Percentiles rank a stretch among this genome's conserved stretches.
Evolutionary conservation across 2,797 vertebrate genomes (phyloP).

Genomic region (Acrossocheilus fasciatus): DNA sequence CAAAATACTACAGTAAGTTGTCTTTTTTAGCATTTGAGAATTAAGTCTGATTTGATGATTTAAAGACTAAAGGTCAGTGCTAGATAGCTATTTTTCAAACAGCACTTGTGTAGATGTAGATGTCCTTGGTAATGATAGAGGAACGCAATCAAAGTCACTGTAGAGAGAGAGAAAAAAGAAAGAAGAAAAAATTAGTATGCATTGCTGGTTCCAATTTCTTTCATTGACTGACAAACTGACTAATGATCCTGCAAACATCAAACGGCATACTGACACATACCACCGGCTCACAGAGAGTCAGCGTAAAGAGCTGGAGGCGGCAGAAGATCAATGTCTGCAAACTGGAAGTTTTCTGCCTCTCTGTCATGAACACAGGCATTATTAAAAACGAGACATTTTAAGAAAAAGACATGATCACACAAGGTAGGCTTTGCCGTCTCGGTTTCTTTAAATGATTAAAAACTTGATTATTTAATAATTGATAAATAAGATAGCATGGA

Average conservation of each 20-base stretch:
- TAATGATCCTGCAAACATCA: too few species aligned
- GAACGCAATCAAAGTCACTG: neutral
- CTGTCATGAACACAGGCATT: slow-evolving; percentile 61
- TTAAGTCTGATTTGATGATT: too few species aligned
- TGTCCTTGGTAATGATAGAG: neutral
- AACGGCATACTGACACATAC: neutral
- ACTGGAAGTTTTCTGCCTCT: slow-evolving; percentile 73
- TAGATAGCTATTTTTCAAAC: neutral
- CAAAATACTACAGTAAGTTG: neutral
- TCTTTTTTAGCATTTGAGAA: too few species aligned
- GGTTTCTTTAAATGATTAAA: neutral
- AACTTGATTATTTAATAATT: too few species aligned
- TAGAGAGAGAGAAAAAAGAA: neutral
- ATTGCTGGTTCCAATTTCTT: too few species aligned
- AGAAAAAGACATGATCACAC: neutral
- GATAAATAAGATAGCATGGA: neutral
- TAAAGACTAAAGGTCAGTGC: neutral
- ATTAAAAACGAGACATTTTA: neutral
- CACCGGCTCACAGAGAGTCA: slow-evolving; percentile 67
- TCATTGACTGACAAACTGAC: too few species aligned
- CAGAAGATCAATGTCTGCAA: slow-evolving; percentile 73
- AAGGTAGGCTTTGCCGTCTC: neutral
- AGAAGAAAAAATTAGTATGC: neutral
- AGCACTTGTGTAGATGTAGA: neutral
- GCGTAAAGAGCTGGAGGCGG: slow-evolving; percentile 79